A percentile compares a stretch with the other conserved stretches of the same genome.
Evolutionary conservation across 2,113 vertebrate species (phyloP).

Genomic region (Thermophis baileyi): DNA sequence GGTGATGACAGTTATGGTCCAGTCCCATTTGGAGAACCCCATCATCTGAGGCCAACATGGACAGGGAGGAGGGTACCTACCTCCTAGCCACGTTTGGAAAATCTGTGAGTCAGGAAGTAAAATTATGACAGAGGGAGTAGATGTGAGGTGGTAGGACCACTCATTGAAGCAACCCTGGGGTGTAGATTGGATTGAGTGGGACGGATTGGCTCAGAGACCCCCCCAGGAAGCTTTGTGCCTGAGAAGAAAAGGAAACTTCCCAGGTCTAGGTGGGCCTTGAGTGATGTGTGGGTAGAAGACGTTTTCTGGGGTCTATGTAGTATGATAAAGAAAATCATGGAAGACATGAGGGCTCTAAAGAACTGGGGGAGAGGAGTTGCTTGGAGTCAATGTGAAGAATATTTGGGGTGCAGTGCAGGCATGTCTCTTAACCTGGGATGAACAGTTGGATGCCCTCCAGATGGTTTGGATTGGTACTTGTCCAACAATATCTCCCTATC

Average conservation of each 20-base stretch:
- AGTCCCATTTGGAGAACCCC: background rate
- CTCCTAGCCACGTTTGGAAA: background rate
- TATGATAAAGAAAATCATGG: no score
- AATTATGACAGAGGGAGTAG: background rate
- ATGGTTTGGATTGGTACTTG: background rate
- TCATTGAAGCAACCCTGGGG: no score
- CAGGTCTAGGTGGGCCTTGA: background rate
- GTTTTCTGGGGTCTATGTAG: background rate
- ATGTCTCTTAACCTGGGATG: background rate
- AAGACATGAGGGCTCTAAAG: background rate
- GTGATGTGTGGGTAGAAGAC: background rate
- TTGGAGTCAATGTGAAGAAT: background rate
- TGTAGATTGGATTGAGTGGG: background rate
- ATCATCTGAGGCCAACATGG: background rate
- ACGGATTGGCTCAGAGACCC: no score
- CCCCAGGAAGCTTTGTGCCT: no score
- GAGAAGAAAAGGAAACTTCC: background rate
- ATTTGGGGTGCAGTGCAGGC: background rate
- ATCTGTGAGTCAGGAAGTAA: background rate
- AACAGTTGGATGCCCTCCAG: background rate
- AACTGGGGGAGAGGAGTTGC: background rate
- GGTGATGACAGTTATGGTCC: background rate
- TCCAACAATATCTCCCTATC: no score
- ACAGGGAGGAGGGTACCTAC: background rate
- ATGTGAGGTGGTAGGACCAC: background rate